Evolutionary conservation across 1,140 invertebrate species (phyloP).

Genomic region (Macrobrachium nipponense): DNA sequence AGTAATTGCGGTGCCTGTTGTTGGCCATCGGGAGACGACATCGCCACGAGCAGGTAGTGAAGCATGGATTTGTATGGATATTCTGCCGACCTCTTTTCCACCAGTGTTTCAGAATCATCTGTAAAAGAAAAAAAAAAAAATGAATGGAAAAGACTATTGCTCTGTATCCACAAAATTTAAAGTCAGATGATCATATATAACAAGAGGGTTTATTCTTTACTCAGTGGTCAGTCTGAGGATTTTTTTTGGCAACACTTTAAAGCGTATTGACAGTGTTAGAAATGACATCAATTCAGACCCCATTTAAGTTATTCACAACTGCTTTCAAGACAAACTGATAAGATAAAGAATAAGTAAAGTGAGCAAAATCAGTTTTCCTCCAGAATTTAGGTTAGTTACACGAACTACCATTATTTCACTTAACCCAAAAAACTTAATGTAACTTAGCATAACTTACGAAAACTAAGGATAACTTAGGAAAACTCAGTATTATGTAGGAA

Average conservation of each 20-base stretch:
- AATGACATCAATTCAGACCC: background rate
- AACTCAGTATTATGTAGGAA: too few species aligned
- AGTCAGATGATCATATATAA: background rate
- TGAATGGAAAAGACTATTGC: background rate
- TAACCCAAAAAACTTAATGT: too few species aligned
- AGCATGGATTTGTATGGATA: conserved; percentile 25
- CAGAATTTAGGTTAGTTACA: too few species aligned
- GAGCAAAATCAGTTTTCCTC: too few species aligned
- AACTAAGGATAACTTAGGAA: too few species aligned
- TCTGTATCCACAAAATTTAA: background rate
- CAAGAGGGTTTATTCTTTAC: background rate
- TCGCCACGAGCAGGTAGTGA: conserved; percentile 41
- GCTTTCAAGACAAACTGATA: background rate
- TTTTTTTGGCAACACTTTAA: background rate
- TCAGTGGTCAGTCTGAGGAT: background rate
- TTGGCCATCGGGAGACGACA: conserved; percentile 13
- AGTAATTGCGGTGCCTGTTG: conserved; percentile 27
- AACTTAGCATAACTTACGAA: too few species aligned
- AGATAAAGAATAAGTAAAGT: too few species aligned
- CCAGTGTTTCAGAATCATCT: conserved; percentile 13
- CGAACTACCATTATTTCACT: too few species aligned
- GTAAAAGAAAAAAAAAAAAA: background rate
- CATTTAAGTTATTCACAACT: background rate
- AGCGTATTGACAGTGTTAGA: background rate
- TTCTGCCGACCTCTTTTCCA: conserved; percentile 33